Base-by-base conservation (phyloP, 2,113 vertebrate species). In the Cynoglossus semilaevis region DNA sequence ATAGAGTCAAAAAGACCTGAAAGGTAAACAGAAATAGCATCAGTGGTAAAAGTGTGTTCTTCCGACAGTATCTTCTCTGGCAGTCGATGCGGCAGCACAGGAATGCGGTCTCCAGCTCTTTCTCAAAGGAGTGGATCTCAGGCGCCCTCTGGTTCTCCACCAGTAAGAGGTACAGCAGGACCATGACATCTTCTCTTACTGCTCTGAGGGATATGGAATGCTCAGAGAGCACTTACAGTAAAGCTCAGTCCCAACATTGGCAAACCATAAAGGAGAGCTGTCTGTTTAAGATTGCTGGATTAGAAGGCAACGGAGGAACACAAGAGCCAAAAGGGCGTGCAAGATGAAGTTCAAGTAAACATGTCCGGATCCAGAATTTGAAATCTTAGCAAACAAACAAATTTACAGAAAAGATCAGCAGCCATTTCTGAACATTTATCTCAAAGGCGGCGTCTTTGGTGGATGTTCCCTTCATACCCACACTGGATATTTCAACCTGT, bases 71-170 rank as follows among this genome's bases (percentile, higher is more conserved):
- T 60, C n/a, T 79, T 78, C 64, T 85, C 79, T 67, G 79, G 79
- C 58, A 86, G 79, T 46, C 81, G 70, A 59, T 64, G 47, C 49
- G 77, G 79, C 57, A 79, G 80, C 59, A 58, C 38, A 1, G 64
- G 48, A 0, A 63, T 79, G 41, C 77, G 67, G n/a, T 88, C 87
- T 13, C 79, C 84, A n/a, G 55, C 58, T 14, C 76, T 71, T n/a
- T 87, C 87, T 52, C 83, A 76, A 45, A 88, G 50, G 60, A 83
- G 74, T 9, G 71, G 74, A 15, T 87, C 85, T 36, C 85, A 85
- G 42, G 74, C 67, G 3, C 81, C 51, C 1, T 84, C 82, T 8
- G 17, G 60, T 54, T 85, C 63, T 6, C 70, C 80, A 3, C 63
- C 69, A 34, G 42, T 76, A 29, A 71, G 54, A 88, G 87, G 90